A percentile compares a stretch with the other conserved stretches of the same genome.
These are phyloP conservation scores for Atopsyche davidsoni DNA, from an alignment of 1,140 invertebrate genomes.

Conservation along the genomic window DNA sequence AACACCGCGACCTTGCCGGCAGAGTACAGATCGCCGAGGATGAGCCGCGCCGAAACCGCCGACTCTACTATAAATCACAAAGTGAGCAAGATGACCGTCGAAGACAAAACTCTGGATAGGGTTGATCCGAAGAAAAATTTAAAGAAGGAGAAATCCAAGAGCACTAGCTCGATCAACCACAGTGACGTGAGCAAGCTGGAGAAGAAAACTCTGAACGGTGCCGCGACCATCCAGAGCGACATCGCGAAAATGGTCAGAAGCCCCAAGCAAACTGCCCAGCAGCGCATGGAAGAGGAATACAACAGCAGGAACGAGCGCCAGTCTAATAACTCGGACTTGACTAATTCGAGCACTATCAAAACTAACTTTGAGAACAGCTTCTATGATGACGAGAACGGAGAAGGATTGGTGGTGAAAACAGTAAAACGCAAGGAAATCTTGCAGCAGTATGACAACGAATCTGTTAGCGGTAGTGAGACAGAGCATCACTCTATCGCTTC, in stretches of 20 bases:
- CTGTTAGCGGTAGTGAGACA: conserved; percentile 46
- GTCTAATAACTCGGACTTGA: conserved; percentile 43
- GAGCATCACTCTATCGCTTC: conserved; percentile 56
- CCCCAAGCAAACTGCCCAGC: conserved; percentile 44
- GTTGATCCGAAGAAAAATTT: conserved; percentile 37
- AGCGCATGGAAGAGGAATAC: conserved; percentile 45
- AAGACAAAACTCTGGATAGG: conserved; percentile 48
- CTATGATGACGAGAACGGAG: conserved; percentile 53
- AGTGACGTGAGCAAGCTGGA: conserved; percentile 43
- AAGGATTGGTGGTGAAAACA: conserved; percentile 59
- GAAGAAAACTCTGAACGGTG: conserved; percentile 30
- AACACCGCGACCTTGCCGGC: conserved; percentile 38
- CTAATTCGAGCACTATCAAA: conserved; percentile 46
- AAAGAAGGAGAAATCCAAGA: conserved; percentile 45
- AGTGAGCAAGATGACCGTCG: conserved; percentile 37
- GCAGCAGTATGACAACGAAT: conserved; percentile 60
- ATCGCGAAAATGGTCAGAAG: conserved; percentile 38
- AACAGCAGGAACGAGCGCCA: conserved; percentile 43
- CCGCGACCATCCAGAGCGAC: conserved; percentile 16
- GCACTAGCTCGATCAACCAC: conserved; percentile 44
- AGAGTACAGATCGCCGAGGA: conserved; percentile 34
- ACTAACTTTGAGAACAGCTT: conserved; percentile 54
- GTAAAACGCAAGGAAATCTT: conserved; percentile 62
- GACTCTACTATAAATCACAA: conserved; percentile 28
- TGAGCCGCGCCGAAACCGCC: conserved; percentile 23